A percentile compares a stretch with the other conserved stretches of the same genome.
Evolutionary conservation across 35 echinoderm and acorn worm genomes (phyloP).

Genomic region (Stichopus chloronotus): DNA sequence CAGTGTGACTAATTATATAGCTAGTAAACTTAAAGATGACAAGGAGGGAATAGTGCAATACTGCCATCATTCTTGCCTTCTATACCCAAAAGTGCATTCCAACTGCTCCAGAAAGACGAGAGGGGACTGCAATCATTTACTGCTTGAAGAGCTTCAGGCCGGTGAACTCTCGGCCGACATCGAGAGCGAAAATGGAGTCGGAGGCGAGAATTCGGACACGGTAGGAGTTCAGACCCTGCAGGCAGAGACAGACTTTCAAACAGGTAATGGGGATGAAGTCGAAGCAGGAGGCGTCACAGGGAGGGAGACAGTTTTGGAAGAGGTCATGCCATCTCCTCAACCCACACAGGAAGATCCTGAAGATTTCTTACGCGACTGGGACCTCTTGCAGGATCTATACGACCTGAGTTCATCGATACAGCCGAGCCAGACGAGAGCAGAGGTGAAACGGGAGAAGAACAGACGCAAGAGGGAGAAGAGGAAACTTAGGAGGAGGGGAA

Average conservation of each 20-base stretch:
- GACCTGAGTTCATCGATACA: not conserved
- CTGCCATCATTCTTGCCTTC: slow-evolving; percentile 36
- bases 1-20: not conserved
- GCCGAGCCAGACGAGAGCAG: slow-evolving; percentile 14
- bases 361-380: slow-evolving; percentile 41
- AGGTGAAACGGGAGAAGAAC: slow-evolving; percentile 70
- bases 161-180: not conserved
- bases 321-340: not conserved
- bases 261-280: not conserved
- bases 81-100: slow-evolving; percentile 18
- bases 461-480: slow-evolving; percentile 80
- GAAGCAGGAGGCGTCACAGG: not conserved
- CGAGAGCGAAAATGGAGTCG: too few species aligned
- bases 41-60: slow-evolving; percentile 37
- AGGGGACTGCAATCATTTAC: not conserved
- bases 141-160: not conserved
- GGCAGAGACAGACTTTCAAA: not conserved
- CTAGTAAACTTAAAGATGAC: not conserved
- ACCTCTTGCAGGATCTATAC: slow-evolving; percentile 35
- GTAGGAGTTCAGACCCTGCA: not conserved
- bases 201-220: not conserved
- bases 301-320: slow-evolving; percentile 2
- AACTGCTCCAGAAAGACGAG: not conserved
- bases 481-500: slow-evolving; percentile 59
- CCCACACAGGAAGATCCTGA: not conserved